Base-by-base conservation (phyloP, 1,140 invertebrate species). In the Drosophila suzukii region DNA sequence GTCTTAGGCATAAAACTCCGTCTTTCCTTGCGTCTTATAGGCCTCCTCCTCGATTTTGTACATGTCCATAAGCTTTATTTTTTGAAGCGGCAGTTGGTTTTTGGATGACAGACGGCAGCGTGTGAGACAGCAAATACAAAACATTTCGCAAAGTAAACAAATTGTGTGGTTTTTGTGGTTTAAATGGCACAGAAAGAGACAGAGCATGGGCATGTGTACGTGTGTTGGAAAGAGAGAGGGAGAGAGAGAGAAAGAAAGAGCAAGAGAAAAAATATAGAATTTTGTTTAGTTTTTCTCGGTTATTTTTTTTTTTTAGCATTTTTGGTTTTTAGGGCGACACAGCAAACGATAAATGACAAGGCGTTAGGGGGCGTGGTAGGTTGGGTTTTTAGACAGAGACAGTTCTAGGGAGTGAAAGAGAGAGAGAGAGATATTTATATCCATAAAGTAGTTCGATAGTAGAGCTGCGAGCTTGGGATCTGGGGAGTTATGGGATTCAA, bases 31-130 rank as follows among this genome's bases (percentile, higher is more conserved):
- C 93, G 98, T 94, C 88, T 98, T 97, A 92, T 97, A 97, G 88
- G 98, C 97, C 74, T 97, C 95, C 92, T 98, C 97, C 93, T 97
- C 97, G 93, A 98, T 97, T 93, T 98, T 97, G 94, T 98, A 98
- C 94, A 98, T 96, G 92, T 99, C 97, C 93, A 98, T 95, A 80
- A 98, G 95, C 97, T 98, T 62, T 98, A 59, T 38, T 58, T 56
- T 62, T 56, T 32, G 65, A 68, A 57, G 66, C 57, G 47, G 49
- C 49, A 51, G 49, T 51, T 51, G 49, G 49, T 11, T 51, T 51
- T 51, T 73, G 68, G 67, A 62, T 67, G 67, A 57, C 72, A 75
- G 54, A 61, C 50, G 61, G 70, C 79, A 62, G 82, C 79, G 77
- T 82, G 79, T 74, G 38, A 66, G 39, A 70, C 27, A 56, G 50